These are phyloP conservation scores for Desmodus rotundus DNA, from an alignment of 2,113 vertebrate species.

Conservation along the genomic window DNA sequence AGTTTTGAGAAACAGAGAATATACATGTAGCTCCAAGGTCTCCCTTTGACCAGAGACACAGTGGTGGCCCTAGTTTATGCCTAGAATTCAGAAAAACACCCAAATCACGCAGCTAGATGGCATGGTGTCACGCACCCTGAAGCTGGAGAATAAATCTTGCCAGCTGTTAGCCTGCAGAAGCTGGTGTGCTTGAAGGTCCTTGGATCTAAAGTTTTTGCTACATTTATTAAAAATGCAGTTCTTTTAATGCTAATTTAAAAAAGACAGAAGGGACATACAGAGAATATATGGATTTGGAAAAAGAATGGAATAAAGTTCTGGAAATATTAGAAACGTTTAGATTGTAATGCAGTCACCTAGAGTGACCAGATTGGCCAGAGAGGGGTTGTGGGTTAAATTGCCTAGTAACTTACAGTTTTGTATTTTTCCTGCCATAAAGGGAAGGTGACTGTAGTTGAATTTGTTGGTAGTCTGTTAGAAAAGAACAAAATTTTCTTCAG, in stretches of 20 bases:
- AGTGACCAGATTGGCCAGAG: not conserved
- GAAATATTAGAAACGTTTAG: not conserved
- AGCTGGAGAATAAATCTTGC: not conserved
- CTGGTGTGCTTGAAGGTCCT: not conserved
- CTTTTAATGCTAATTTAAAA: not conserved
- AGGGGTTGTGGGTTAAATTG: not conserved
- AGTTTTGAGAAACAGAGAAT: not conserved
- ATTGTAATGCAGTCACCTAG: not conserved
- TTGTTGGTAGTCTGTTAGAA: not conserved
- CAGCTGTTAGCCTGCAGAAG: not conserved
- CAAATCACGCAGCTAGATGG: not conserved
- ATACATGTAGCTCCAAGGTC: not conserved
- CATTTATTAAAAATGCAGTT: not conserved
- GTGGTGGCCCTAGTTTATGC: not conserved
- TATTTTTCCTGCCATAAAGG: not conserved
- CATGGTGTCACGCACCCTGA: not conserved
- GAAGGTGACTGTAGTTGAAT: not conserved
- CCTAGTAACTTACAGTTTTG: not conserved
- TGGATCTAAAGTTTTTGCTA: not conserved
- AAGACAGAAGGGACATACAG: not conserved
- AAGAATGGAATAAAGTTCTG: not conserved
- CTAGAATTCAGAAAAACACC: not conserved
- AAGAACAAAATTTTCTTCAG: not conserved
- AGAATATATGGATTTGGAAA: not conserved
- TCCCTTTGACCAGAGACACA: not conserved